Evolutionary conservation across 2,888 invertebrate species (phyloP).

Genomic region (Melanchra persicariae): DNA sequence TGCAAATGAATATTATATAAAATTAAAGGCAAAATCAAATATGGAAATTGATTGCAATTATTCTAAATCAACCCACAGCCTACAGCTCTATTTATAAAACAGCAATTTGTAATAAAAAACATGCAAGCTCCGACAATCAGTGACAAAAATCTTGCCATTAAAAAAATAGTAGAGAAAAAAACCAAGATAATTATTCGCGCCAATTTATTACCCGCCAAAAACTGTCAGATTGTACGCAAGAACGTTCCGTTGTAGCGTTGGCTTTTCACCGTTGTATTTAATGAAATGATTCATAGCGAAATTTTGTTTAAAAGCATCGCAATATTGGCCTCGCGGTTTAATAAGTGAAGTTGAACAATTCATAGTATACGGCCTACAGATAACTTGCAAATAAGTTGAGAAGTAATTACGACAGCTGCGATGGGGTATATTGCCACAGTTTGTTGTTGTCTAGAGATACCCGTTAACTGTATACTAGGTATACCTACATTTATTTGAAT

Average conservation of each 20-base stretch:
- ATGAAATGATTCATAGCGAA: slow-evolving; percentile 64
- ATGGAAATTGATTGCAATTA: slow-evolving; percentile 16
- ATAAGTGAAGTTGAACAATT: slow-evolving; percentile 57
- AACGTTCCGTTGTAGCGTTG: slow-evolving; percentile 51
- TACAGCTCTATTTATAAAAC: not conserved
- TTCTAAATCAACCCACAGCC: not conserved
- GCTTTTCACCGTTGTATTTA: slow-evolving; percentile 61
- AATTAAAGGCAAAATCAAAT: not conserved
- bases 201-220: slow-evolving; percentile 71
- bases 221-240: slow-evolving; percentile 62
- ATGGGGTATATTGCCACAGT: slow-evolving; percentile 31
- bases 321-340: slow-evolving; percentile 53
- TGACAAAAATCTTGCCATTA: slow-evolving; percentile 27
- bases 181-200: slow-evolving; percentile 60
- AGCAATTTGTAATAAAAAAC: slow-evolving; percentile 31
- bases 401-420: slow-evolving; percentile 48
- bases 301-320: slow-evolving; percentile 51
- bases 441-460: slow-evolving; percentile 19
- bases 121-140: slow-evolving; percentile 3
- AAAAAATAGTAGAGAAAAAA: slow-evolving; percentile 49
- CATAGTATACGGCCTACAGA: slow-evolving; percentile 42
- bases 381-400: slow-evolving; percentile 54
- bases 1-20: slow-evolving; percentile 7
- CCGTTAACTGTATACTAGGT: slow-evolving; percentile 31
- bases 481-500: slow-evolving; percentile 36